phyloP scores from a whole-genome alignment of 2,888 invertebrate species.

The Nomada flava region DNA sequence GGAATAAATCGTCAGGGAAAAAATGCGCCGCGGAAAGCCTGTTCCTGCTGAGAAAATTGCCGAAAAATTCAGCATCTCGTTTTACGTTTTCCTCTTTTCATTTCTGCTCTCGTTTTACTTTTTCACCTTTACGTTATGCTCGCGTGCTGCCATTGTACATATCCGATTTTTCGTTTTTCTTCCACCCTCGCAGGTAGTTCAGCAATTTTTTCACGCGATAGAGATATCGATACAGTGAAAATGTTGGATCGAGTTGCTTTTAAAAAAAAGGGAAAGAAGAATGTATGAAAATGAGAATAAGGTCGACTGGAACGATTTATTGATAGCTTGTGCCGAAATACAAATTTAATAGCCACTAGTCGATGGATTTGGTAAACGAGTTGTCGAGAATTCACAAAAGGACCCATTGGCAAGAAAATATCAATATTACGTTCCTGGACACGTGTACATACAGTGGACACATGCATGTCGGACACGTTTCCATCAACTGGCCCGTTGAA shows the following conservation, averaged over 20 bases:
- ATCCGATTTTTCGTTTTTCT: neutral
- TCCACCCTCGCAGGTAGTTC: neutral
- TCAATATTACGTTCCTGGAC: neutral
- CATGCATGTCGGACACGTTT: neutral
- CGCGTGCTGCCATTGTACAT: neutral
- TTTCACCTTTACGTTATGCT: neutral
- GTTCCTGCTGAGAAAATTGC: slow-evolving; percentile 36
- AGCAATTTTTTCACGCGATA: neutral
- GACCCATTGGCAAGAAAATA: slow-evolving; percentile 22
- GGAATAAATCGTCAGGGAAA: slow-evolving; percentile 51
- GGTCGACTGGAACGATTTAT: neutral
- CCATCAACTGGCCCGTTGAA: slow-evolving; percentile 15
- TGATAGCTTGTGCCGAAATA: neutral
- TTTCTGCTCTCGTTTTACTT: neutral
- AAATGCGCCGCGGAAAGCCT: slow-evolving; percentile 33
- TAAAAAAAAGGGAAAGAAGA: too few species aligned
- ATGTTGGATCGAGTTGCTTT: neutral
- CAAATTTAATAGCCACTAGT: slow-evolving; percentile 1
- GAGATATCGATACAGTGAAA: neutral
- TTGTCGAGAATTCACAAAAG: slow-evolving; percentile 1
- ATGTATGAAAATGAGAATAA: neutral
- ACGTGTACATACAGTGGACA: too few species aligned
- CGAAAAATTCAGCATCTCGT: slow-evolving; percentile 28
- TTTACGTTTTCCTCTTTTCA: neutral
- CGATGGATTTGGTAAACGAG: slow-evolving; percentile 22